A percentile compares a stretch with the other conserved stretches of the same genome.
Conservation (phyloP, 2,888 invertebrate species). For the Cantharis flavilabris region DNA sequence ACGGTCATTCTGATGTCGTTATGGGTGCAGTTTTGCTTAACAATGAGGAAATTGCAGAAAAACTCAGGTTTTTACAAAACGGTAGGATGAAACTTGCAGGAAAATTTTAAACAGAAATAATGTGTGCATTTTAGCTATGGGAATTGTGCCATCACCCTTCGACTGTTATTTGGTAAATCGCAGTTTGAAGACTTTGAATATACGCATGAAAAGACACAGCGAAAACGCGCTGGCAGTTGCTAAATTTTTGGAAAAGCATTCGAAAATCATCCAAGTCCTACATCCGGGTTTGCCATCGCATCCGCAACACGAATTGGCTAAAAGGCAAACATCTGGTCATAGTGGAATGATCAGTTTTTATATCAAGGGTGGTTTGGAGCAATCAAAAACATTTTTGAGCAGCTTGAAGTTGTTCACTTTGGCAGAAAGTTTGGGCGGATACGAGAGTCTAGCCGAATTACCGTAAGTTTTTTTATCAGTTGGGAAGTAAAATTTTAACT, state of each 20-base stretch:
- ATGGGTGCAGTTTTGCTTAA: slow-evolving; percentile 90
- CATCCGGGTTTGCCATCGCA: slow-evolving; percentile 88
- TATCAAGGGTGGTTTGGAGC: slow-evolving; percentile 74
- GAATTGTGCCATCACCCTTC: slow-evolving; percentile 93
- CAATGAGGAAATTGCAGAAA: slow-evolving; percentile 70
- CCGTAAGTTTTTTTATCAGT: slow-evolving; percentile 70
- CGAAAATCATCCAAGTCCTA: slow-evolving; percentile 76
- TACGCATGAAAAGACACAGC: slow-evolving; percentile 91
- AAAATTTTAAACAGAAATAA: not conserved
- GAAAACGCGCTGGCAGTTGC: slow-evolving; percentile 79
- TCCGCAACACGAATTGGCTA: slow-evolving; percentile 80
- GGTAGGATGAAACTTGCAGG: slow-evolving; percentile 58
- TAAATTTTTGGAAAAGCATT: slow-evolving; percentile 79
- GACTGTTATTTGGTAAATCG: slow-evolving; percentile 94
- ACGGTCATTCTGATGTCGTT: slow-evolving; percentile 95
- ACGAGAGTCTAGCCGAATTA: slow-evolving; percentile 91
- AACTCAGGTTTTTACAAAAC: slow-evolving; percentile 85
- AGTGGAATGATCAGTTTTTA: slow-evolving; percentile 93
- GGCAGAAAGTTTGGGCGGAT: slow-evolving; percentile 95
- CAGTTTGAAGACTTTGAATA: slow-evolving; percentile 88
- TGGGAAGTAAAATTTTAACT: not conserved
- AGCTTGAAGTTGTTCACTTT: slow-evolving; percentile 79
- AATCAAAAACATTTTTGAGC: slow-evolving; percentile 75
- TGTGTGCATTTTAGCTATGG: slow-evolving; percentile 65
- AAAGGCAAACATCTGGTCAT: slow-evolving; percentile 82